Percentiles rank a stretch among this genome's conserved stretches.
These are phyloP conservation scores for Platycnemis pennipes DNA, from an alignment of 2,888 invertebrate genomes.

Conservation along the genomic window DNA sequence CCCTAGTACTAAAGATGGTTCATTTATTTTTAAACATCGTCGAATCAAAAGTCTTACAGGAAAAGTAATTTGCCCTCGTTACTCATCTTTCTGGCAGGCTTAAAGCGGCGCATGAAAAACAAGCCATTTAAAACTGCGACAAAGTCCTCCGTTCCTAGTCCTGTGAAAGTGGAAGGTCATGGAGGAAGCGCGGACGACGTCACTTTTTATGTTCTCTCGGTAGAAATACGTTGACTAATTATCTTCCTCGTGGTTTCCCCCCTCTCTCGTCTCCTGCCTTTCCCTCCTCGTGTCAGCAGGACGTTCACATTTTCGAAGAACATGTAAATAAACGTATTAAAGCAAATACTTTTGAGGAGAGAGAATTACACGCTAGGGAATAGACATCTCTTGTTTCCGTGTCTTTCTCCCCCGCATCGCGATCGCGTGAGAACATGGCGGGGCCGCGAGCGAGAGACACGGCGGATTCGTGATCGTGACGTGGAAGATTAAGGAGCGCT, in stretches of 20 bases:
- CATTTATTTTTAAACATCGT: not conserved
- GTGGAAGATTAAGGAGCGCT: slow-evolving; percentile 1
- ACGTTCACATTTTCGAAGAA: not conserved
- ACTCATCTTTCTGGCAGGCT: not conserved
- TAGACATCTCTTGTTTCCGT: slow-evolving; percentile 20
- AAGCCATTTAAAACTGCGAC: not conserved
- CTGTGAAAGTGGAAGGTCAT: slow-evolving; percentile 28
- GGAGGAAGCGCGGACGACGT: slow-evolving; percentile 9
- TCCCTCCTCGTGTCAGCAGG: not conserved
- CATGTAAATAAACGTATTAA: slow-evolving; percentile 3
- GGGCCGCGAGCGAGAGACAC: not conserved
- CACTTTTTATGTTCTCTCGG: not conserved
- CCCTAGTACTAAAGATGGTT: not conserved
- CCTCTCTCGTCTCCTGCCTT: not conserved
- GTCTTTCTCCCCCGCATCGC: not conserved
- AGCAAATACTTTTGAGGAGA: not conserved
- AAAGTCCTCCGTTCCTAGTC: not conserved
- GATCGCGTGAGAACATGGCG: slow-evolving; percentile 7
- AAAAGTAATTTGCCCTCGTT: not conserved
- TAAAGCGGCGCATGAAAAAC: not conserved
- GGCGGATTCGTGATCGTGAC: slow-evolving; percentile 4
- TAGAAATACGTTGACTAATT: slow-evolving; percentile 26
- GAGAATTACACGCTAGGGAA: slow-evolving; percentile 18
- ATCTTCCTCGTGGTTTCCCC: not conserved
- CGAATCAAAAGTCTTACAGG: not conserved